These are phyloP conservation scores for Zaprionus bogoriensis DNA, from an alignment of 2,888 invertebrate genomes.

Conservation along the genomic window DNA sequence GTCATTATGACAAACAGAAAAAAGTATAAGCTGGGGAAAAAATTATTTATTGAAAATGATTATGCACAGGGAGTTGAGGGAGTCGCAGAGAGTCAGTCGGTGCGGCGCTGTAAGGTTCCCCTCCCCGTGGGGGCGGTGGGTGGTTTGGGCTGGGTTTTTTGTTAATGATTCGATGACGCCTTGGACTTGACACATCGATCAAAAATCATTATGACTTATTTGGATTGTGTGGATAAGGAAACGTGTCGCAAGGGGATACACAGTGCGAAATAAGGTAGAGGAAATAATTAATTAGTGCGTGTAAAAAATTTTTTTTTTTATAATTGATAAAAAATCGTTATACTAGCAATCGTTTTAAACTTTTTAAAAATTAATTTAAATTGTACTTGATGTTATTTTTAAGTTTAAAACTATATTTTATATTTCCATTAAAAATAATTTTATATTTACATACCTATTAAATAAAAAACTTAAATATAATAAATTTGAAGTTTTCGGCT, in stretches of 20 bases:
- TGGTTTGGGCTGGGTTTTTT: constrained; percentile 31
- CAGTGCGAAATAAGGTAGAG: no score
- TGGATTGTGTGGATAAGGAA: constrained; percentile 23
- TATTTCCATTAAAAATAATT: no score
- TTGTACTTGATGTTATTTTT: no score
- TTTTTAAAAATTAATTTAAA: no score
- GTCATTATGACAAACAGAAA: constrained; percentile 79
- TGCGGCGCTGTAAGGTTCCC: not conserved
- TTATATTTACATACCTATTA: no score
- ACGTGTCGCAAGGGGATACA: constrained; percentile 35
- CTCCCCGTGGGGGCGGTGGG: constrained; percentile 3
- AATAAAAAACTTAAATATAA: no score
- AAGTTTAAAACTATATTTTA: no score
- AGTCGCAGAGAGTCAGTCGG: constrained; percentile 10
- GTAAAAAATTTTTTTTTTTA: no score
- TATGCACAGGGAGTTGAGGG: constrained; percentile 49
- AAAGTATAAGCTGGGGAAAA: constrained; percentile 46
- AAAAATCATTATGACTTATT: constrained; percentile 81
- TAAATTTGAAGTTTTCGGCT: no score
- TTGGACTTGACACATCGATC: constrained; percentile 79
- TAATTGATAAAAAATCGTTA: no score
- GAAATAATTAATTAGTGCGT: no score
- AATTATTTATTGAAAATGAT: constrained; percentile 77
- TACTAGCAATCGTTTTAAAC: no score
- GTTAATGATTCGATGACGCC: constrained; percentile 73